Conservation (phyloP, 2,797 vertebrate genomes). For the Distichodus sexfasciatus region DNA sequence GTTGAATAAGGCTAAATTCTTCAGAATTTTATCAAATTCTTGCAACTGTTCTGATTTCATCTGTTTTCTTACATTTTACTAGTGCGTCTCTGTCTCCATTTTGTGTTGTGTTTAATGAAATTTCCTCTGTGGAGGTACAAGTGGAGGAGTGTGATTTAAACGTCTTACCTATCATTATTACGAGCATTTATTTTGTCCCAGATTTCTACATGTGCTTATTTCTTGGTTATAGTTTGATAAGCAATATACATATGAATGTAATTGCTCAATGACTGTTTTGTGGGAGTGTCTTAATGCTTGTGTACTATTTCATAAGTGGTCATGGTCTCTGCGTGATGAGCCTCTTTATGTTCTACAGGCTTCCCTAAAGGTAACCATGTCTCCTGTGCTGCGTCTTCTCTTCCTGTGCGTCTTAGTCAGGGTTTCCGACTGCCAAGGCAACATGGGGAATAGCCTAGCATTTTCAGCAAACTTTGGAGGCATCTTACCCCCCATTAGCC, state of each 20-base stretch:
- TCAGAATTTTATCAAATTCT: too few species aligned
- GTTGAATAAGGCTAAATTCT: too few species aligned
- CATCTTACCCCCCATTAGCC: constrained; percentile 69
- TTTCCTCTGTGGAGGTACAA: too few species aligned
- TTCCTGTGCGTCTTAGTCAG: constrained; percentile 50
- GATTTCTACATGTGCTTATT: neutral
- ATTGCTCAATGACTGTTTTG: neutral
- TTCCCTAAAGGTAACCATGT: constrained; percentile 22
- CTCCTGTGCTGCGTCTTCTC: constrained; percentile 50
- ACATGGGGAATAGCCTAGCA: constrained; percentile 31
- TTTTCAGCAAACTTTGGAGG: constrained; percentile 46
- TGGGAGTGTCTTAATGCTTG: constrained; percentile 8
- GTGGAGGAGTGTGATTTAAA: too few species aligned
- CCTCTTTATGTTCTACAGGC: constrained; percentile 5
- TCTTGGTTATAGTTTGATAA: neutral
- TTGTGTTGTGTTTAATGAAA: too few species aligned
- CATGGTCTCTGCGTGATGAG: neutral
- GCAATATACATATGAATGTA: neutral
- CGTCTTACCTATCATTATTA: too few species aligned
- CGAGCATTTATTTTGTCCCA: neutral
- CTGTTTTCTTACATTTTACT: too few species aligned
- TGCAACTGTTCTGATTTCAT: too few species aligned
- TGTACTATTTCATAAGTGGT: constrained; percentile 12
- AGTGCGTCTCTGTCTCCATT: too few species aligned
- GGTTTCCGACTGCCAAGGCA: constrained; percentile 54